Percentiles rank a stretch among this genome's conserved stretches.
phyloP scores from a whole-genome alignment of 2,113 vertebrate genomes.

The Chamaea fasciata region DNA sequence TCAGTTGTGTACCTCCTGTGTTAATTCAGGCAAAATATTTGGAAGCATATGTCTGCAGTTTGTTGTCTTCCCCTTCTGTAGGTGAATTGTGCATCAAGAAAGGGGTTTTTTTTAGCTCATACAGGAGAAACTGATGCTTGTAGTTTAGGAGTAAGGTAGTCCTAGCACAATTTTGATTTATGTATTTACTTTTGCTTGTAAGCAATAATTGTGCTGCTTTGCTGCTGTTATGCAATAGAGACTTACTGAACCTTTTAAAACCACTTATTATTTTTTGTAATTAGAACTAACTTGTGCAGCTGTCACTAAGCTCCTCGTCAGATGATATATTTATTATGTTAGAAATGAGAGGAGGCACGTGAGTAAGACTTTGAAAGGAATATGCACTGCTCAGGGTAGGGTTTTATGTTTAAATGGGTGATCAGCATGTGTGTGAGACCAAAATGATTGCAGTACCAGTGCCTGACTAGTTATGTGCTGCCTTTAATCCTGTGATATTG shows the following conservation, averaged over 20 bases:
- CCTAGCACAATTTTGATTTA: background rate
- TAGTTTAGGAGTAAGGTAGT: background rate
- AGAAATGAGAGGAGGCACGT: constrained; percentile 61
- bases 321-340: constrained; percentile 69
- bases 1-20: background rate
- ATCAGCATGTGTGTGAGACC: constrained; percentile 57
- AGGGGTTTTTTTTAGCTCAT: background rate
- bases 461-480: constrained; percentile 57
- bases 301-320: constrained; percentile 73
- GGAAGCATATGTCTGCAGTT: background rate
- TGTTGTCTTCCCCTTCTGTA: background rate
- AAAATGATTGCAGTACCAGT: constrained; percentile 58
- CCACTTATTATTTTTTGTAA: constrained; percentile 36
- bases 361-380: constrained; percentile 69
- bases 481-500: constrained; percentile 74
- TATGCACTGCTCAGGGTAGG: constrained; percentile 47
- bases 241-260: constrained; percentile 57
- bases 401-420: constrained; percentile 71
- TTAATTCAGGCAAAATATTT: background rate
- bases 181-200: background rate
- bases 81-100: background rate
- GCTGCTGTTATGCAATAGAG: constrained; percentile 34
- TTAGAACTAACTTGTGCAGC: constrained; percentile 67
- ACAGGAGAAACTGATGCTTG: background rate
- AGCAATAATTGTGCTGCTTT: background rate